These are phyloP conservation scores for Apus apus DNA, from an alignment of 2,113 vertebrate genomes.

Conservation along the genomic window DNA sequence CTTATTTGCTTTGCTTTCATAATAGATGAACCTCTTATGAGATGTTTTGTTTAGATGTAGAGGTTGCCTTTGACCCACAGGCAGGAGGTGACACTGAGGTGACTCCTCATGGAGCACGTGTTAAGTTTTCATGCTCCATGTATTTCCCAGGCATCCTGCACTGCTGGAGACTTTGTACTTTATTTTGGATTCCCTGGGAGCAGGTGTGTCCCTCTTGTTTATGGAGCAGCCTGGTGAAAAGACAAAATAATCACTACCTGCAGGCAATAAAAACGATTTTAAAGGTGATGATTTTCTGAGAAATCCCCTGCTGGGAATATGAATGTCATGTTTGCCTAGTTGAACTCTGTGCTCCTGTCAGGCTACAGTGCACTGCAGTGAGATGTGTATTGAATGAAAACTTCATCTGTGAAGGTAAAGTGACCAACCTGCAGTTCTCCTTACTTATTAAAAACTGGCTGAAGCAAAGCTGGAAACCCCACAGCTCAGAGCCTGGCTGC, in stretches of 20 bases:
- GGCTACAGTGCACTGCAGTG: not conserved
- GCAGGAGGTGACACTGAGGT: not conserved
- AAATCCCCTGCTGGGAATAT: not conserved
- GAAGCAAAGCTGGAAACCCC: not conserved
- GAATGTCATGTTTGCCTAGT: not conserved
- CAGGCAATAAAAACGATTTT: not conserved
- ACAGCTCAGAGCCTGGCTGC: not conserved
- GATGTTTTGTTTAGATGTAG: not conserved
- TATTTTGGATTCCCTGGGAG: not conserved
- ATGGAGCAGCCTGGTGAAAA: not conserved
- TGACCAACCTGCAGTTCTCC: not conserved
- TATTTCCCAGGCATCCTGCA: not conserved
- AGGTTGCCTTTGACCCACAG: not conserved
- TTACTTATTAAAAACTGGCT: not conserved
- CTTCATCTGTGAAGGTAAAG: not conserved
- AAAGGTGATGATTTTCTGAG: not conserved
- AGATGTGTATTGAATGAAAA: slow-evolving; percentile 23
- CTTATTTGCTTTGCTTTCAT: not conserved
- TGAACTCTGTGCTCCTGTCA: not conserved
- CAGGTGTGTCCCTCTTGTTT: not conserved
- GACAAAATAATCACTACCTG: not conserved
- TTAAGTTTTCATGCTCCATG: accelerated
- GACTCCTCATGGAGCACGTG: accelerated
- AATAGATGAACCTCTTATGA: not conserved
- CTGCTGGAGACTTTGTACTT: not conserved